Evolutionary conservation across 1,140 invertebrate species (phyloP).

Genomic region (Microplitis demolitor): DNA sequence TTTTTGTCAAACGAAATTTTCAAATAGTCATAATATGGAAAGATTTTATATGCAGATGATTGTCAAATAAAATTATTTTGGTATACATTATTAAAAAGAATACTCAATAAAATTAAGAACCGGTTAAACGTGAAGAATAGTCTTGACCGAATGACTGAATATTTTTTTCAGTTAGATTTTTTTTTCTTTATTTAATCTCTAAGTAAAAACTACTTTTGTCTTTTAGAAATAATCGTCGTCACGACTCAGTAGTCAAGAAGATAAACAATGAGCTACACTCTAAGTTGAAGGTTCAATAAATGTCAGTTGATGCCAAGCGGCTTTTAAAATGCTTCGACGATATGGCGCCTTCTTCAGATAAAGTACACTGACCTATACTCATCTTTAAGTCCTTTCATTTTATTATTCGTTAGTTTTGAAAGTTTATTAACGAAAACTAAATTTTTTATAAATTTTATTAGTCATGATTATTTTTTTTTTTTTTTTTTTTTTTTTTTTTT

Average conservation of each 20-base stretch:
- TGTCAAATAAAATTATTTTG: too few relatives aligned
- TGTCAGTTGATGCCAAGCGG: constrained; percentile 39
- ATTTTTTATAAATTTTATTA: too few relatives aligned
- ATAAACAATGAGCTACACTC: background rate
- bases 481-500: too few relatives aligned
- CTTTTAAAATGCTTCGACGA: constrained; percentile 36
- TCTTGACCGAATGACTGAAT: background rate
- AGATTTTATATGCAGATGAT: too few relatives aligned
- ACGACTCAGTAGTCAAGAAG: background rate
- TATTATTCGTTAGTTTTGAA: background rate
- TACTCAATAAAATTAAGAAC: background rate
- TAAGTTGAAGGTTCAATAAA: constrained; percentile 32
- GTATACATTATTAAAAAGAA: too few relatives aligned
- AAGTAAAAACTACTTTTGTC: background rate
- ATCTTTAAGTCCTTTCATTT: background rate
- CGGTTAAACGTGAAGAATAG: background rate
- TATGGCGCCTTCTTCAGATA: constrained; percentile 17
- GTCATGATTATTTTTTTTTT: too few relatives aligned
- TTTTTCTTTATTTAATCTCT: background rate
- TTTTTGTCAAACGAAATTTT: too few relatives aligned
- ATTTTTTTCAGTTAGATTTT: too few relatives aligned
- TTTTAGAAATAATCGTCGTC: background rate
- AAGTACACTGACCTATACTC: constrained; percentile 35
- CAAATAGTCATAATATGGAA: too few relatives aligned
- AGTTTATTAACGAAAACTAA: background rate